Conservation (phyloP, 2,113 vertebrate species). For the Rhipidura dahli region DNA sequence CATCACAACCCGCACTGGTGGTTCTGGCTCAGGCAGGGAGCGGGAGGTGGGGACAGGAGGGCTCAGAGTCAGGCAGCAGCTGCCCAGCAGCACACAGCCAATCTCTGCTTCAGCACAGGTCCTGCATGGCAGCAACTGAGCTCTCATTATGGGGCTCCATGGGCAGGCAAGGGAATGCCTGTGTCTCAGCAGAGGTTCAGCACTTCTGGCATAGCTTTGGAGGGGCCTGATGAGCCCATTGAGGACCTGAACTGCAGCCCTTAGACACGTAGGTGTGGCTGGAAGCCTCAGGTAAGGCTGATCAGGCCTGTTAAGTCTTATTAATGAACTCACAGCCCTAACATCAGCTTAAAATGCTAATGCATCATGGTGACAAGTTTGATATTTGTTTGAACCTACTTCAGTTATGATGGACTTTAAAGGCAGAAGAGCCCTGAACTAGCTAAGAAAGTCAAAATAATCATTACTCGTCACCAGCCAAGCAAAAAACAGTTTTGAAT, state of each 20-base stretch:
- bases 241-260: background rate
- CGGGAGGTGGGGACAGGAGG: fast-evolving
- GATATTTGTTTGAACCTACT: background rate
- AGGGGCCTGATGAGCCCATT: background rate
- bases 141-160: background rate
- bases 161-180: background rate
- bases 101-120: background rate
- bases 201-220: background rate
- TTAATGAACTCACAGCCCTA: background rate
- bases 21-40: background rate
- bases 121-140: background rate
- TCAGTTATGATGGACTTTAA: background rate
- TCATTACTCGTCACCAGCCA: background rate
- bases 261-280: background rate
- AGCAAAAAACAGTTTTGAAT: background rate
- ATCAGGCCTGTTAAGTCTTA: background rate
- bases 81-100: fast-evolving
- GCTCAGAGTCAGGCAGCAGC: background rate
- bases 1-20: fast-evolving
- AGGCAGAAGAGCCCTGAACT: background rate
- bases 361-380: background rate
- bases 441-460: background rate
- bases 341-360: background rate
- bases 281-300: background rate
- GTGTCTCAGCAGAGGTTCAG: background rate